phyloP scores from a whole-genome alignment of 2,888 invertebrate genomes.

The Spilosoma lubricipeda region DNA sequence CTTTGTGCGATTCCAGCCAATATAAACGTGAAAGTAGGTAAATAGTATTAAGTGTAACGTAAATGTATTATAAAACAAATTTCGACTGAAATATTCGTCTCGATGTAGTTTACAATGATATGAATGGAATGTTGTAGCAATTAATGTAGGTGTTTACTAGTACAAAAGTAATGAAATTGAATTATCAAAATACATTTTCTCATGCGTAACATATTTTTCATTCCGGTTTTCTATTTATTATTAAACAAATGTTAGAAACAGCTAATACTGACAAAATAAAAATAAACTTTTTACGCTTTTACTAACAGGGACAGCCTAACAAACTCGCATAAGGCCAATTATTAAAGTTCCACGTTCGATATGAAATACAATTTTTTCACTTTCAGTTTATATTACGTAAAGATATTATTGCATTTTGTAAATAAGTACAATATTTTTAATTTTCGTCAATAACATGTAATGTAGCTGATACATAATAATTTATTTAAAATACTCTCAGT shows the following conservation, averaged over 20 bases:
- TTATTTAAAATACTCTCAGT: constrained; percentile 83
- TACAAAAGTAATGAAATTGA: constrained; percentile 75
- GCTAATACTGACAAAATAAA: constrained; percentile 35
- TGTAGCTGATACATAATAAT: constrained; percentile 77
- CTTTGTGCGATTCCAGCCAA: constrained; percentile 81
- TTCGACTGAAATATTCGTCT: constrained; percentile 85
- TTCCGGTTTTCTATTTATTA: constrained; percentile 39
- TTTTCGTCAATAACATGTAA: constrained; percentile 67
- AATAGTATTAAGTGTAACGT: constrained; percentile 72
- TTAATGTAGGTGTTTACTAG: constrained; percentile 83
- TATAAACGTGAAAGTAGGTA: constrained; percentile 67
- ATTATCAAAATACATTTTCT: constrained; percentile 52
- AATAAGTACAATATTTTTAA: constrained; percentile 79
- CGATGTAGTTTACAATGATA: constrained; percentile 81
- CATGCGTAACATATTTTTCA: constrained; percentile 43
- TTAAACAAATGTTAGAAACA: constrained; percentile 31
- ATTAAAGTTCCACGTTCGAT: constrained; percentile 38
- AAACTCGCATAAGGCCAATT: constrained; percentile 40
- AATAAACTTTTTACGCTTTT: constrained; percentile 36
- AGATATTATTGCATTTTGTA: constrained; percentile 83
- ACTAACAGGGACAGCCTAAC: constrained; percentile 39
- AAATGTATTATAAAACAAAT: constrained; percentile 81
- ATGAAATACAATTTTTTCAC: constrained; percentile 55
- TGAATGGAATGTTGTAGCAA: constrained; percentile 77
- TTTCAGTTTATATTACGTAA: constrained; percentile 61